Conservation (phyloP, 2,888 invertebrate genomes). For the Chalcis sispes region DNA sequence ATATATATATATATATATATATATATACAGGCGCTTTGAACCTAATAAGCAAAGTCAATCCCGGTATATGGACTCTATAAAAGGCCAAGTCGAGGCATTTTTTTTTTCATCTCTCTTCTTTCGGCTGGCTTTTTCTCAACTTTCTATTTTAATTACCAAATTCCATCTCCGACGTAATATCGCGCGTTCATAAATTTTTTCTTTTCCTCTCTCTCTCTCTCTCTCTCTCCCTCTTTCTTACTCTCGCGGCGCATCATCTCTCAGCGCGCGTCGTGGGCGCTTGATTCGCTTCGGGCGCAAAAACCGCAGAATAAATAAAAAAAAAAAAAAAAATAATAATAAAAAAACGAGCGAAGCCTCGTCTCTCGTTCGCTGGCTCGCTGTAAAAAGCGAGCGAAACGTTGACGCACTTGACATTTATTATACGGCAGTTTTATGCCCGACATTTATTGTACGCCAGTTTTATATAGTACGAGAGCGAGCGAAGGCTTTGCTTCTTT, state of each 20-base stretch:
- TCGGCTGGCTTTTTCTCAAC: background rate
- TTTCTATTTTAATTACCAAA: constrained; percentile 50
- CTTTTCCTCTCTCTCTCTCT: background rate
- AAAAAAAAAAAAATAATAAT: constrained; percentile 32
- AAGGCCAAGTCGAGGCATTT: background rate
- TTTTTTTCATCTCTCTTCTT: background rate
- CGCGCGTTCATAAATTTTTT: constrained; percentile 41
- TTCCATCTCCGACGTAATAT: constrained; percentile 23
- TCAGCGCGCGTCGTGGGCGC: background rate
- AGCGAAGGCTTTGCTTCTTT: constrained; percentile 33
- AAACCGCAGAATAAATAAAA: constrained; percentile 37
- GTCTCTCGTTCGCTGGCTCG: too few species aligned
- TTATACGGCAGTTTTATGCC: constrained; percentile 58
- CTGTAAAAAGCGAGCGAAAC: constrained; percentile 54
- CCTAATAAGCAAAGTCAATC: constrained; percentile 31
- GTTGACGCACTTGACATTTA: constrained; percentile 58
- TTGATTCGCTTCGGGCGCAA: constrained; percentile 54
- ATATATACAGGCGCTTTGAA: background rate
- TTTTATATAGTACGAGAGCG: constrained; percentile 56
- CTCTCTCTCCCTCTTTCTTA: background rate
- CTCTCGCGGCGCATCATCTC: constrained; percentile 4
- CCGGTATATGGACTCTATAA: constrained; percentile 1
- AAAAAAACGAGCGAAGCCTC: constrained; percentile 17
- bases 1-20: too few species aligned
- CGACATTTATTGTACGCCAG: constrained; percentile 58